These are phyloP conservation scores for Nibea albiflora DNA, from an alignment of 2,113 vertebrate species.

Conservation along the genomic window DNA sequence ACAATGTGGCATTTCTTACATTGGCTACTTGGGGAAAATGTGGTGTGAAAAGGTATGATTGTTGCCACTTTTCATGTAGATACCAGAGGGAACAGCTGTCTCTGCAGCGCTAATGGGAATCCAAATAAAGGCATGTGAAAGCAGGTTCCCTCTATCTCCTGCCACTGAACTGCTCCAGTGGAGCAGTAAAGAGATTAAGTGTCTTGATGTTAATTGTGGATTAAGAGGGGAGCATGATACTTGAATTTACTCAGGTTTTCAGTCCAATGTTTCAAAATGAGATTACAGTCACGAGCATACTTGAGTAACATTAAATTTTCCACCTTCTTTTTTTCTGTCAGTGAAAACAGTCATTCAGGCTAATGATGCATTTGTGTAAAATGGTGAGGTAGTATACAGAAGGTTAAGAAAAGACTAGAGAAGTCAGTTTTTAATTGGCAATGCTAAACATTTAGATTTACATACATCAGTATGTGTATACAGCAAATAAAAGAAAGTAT, in stretches of 20 bases:
- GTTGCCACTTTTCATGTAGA: conserved; percentile 13
- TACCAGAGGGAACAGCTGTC: conserved; percentile 9
- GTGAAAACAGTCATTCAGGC: not conserved
- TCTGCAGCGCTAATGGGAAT: conserved; percentile 13
- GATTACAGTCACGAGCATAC: not conserved
- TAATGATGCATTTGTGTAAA: not conserved
- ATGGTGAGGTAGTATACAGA: not conserved
- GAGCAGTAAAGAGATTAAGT: not conserved
- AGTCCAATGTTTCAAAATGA: not conserved
- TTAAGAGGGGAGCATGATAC: not conserved
- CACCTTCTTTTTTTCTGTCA: not conserved
- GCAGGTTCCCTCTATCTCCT: not conserved
- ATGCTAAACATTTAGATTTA: too few relatives aligned
- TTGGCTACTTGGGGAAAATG: not conserved
- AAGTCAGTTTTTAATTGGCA: not conserved
- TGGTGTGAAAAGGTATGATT: not conserved
- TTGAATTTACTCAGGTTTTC: conserved; percentile 6
- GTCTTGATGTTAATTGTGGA: conserved; percentile 16
- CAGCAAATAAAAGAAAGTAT: too few relatives aligned
- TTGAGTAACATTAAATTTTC: not conserved
- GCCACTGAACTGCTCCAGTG: not conserved
- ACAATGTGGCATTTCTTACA: not conserved
- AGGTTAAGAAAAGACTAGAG: not conserved
- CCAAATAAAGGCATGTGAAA: conserved; percentile 7
- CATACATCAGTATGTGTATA: too few relatives aligned